Evolutionary conservation across 2,113 vertebrate genomes (phyloP), one percentile per base, ranked within the genome.

Genomic region (Eclectus roratus): DNA sequence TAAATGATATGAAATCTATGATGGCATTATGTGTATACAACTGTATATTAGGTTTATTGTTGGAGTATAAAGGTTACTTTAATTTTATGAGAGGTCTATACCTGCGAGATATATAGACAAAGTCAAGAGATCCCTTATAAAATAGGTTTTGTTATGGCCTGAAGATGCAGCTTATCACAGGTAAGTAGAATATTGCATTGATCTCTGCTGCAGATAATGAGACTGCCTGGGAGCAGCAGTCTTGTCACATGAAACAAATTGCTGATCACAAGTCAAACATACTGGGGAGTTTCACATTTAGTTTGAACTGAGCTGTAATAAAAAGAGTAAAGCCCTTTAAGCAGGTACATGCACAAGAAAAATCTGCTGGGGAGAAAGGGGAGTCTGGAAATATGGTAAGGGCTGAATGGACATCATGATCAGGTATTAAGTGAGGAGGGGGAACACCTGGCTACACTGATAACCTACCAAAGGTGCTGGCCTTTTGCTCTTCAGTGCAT

Each of bases 141-240:
- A 91, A 60, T 65, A 27, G 21, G 18, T 60, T 91, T 91, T 89
- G 56, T 87, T 94, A 27, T 23, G 50, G 64, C 91, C 76, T 50
- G 60, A 71, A 85, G 81, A 65, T 47, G 76, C 68, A 86, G 47
- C 85, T 93, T 91, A 79, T 91, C 89, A 87, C 63, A 82, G 61
- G 53, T 85, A 82, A 78, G 66, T 63, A 64, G 90, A 83, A 78
- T 78, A 91, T 83, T 90, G 64, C 72, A 78, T 68, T 88, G 80
- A 95, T 93, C 64, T 85, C 50, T 94, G 39, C 76, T 83, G 50
- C 70, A 77, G 91, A 80, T 85, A 65, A 88, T 81, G 43, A 92
- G 78, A 11, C 68, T 88, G 82, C 82, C 43, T 58, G 79, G 60
- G 71, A 96, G 68, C 85, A 96, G 82, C 93, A 80, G 63, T 86